Evolutionary conservation across 2,113 vertebrate species (phyloP), one percentile per base, ranked within the genome.

Genomic region (Xenopus laevis): DNA sequence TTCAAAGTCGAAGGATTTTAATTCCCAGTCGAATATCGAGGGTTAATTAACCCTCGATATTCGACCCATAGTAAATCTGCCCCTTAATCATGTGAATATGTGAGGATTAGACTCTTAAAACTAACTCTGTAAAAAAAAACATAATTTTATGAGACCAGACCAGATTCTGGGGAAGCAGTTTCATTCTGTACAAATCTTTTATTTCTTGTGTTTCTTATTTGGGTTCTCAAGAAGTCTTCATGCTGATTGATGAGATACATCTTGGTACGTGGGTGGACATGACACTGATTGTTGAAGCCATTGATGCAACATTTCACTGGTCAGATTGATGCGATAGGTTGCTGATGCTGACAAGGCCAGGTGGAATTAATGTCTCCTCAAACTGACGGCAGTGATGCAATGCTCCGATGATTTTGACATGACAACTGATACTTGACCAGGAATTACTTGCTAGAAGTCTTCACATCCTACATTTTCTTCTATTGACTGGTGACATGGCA

Each of bases 161-260:
- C 8, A n/a, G 17, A 9, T 55, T n/a, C 16, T n/a, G 4, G 15
- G 17, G 18, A 55, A 55, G 53, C 13, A n/a, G 4, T 8, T 55
- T 55, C 33, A 66, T 67, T 67, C 18, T 17, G 10, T 45, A 40
- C 66, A 33, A 63, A 73, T 65, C 47, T 65, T 58, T 50, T 65
- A 40, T 73, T 44, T 30, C 44, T 50, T 58, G 57, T 62, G 60
- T 27, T 69, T 62, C 58, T 61, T 55, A 68, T 76, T 55, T 63
- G 53, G 23, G 62, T 57, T 53, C 66, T 30, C 53, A 69, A 61
- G 46, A 63, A 44, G 71, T 45, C 47, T 47, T 73, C 52, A 45
- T 21, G 40, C 57, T 75, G 73, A 75, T 69, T 69, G 73, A 76
- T 76, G 73, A 76, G 65, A 61, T 69, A 76, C 73, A 69, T 75